phyloP scores from a whole-genome alignment of 2,797 vertebrate genomes.

The Notamacropus eugenii region DNA sequence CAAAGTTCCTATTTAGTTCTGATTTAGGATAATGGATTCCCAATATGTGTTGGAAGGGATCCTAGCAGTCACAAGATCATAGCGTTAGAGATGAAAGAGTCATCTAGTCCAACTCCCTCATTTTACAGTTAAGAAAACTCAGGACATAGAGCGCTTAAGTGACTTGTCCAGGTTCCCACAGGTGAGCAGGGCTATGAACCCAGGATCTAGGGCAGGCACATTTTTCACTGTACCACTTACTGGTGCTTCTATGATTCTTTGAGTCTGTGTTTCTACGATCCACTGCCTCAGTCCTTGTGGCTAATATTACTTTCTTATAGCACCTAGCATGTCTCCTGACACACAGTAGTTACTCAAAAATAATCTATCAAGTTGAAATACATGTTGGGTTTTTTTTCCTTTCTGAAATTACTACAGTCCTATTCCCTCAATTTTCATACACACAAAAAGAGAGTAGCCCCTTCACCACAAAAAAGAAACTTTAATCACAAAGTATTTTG shows the following conservation, averaged over 20 bases:
- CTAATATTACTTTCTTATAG: conserved; percentile 1
- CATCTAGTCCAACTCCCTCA: background rate
- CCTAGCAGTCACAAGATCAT: background rate
- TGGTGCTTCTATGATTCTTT: background rate
- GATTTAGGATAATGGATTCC: background rate
- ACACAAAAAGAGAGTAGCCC: background rate
- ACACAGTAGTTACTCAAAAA: background rate
- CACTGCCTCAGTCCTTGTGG: background rate
- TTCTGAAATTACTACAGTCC: background rate
- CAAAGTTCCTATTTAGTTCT: background rate
- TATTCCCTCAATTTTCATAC: background rate
- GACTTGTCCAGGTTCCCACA: background rate
- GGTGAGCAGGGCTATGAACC: background rate
- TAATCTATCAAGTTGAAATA: conserved; percentile 8
- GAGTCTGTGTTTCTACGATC: background rate
- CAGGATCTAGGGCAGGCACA: background rate
- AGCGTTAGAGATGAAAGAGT: background rate
- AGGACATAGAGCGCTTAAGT: background rate
- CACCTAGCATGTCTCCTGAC: background rate
- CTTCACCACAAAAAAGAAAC: conserved; percentile 33
- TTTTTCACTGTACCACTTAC: background rate
- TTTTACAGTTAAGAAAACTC: background rate
- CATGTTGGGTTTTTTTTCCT: background rate
- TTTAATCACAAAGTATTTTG: conserved; percentile 41
- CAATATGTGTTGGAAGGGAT: background rate